These are phyloP conservation scores for Piprites chloris DNA, from an alignment of 2,113 vertebrate genomes.

Conservation along the genomic window DNA sequence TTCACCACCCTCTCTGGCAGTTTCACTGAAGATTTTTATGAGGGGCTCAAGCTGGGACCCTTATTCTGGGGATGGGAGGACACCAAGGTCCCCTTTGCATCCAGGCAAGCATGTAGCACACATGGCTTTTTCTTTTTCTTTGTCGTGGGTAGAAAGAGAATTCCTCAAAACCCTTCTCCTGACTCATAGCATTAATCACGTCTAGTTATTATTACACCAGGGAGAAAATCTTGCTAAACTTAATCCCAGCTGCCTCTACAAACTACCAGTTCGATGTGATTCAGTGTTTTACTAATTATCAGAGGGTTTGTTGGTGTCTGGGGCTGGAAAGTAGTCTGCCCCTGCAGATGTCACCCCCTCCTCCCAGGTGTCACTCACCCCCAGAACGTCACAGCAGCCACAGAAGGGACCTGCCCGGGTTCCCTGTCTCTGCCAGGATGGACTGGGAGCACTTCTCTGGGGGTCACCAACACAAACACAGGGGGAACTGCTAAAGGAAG, in stretches of 20 bases:
- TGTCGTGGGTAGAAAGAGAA: background rate
- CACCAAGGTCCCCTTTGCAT: background rate
- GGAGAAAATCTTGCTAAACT: slow-evolving; percentile 25
- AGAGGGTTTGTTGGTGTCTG: background rate
- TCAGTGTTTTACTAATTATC: background rate
- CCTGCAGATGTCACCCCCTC: background rate
- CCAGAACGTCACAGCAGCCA: fast-evolving
- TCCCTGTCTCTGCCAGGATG: fast-evolving
- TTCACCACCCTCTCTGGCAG: background rate
- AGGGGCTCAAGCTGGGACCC: background rate
- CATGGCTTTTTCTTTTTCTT: background rate
- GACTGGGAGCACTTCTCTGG: fast-evolving
- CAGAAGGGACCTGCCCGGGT: fast-evolving
- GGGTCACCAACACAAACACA: background rate
- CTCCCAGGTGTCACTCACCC: background rate
- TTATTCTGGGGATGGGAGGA: background rate
- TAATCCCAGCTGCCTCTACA: background rate
- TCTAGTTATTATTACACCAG: background rate
- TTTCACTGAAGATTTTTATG: background rate
- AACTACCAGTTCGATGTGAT: background rate
- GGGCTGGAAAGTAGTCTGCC: background rate
- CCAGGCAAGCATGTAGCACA: background rate
- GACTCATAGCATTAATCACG: slow-evolving; percentile 28
- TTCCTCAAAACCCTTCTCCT: slow-evolving; percentile 47
- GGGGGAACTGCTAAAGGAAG: background rate